A percentile compares a stretch with the other conserved stretches of the same genome.
These are phyloP conservation scores for Vespertilio murinus DNA, from an alignment of 2,797 vertebrate species.

Conservation along the genomic window DNA sequence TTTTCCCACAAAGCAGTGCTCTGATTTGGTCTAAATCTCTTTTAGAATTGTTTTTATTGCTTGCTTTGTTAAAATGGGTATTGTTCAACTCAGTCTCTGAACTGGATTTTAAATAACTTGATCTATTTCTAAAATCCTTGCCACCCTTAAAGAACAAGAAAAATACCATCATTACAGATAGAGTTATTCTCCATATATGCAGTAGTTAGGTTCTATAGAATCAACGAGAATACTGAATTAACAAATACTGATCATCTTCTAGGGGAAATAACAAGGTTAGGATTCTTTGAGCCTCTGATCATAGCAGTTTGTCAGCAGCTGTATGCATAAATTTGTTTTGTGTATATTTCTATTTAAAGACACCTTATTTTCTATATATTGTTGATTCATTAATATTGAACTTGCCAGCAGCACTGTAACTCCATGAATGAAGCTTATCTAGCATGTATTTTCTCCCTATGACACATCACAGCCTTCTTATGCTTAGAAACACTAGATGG, in stretches of 20 bases:
- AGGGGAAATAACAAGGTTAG: neutral
- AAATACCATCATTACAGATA: fast-evolving
- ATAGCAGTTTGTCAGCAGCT: neutral
- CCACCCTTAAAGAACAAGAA: neutral
- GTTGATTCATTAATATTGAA: neutral
- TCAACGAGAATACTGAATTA: fast-evolving
- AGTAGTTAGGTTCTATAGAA: neutral
- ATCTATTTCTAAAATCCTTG: neutral
- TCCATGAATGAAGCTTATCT: neutral
- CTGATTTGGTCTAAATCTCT: neutral
- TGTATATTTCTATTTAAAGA: neutral
- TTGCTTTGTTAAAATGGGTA: neutral
- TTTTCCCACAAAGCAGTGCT: neutral
- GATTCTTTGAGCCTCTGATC: neutral
- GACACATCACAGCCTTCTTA: neutral
- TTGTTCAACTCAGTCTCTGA: neutral
- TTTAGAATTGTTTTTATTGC: neutral
- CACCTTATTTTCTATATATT: no score
- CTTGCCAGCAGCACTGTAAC: neutral
- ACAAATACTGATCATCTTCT: neutral
- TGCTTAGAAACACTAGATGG: neutral
- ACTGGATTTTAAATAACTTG: neutral
- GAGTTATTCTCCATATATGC: fast-evolving
- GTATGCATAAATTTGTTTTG: neutral
- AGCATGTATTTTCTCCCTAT: fast-evolving